Base-by-base conservation (phyloP, 2,797 vertebrate species). In the Craterocephalus amniculus region DNA sequence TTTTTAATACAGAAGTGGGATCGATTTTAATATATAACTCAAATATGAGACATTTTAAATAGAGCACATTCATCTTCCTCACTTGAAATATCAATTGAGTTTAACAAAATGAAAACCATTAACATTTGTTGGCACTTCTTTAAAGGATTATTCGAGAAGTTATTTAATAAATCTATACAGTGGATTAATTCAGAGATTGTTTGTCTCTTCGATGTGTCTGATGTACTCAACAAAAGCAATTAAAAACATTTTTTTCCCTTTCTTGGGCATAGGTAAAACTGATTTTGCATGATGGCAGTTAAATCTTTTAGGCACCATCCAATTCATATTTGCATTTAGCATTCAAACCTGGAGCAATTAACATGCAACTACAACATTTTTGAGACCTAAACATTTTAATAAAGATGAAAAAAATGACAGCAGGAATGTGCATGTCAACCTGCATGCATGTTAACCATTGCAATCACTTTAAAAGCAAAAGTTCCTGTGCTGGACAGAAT, bases 11-110 rank as follows among this genome's bases (percentile, higher is more conserved):
- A 71, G 60, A 80, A 16, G 36, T 57, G 24, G 65, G 36, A 66
- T 32, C 54, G 48, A 63, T 69, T 73, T 83, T 76, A 62, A 78
- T 81, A 78, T 80, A 80, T 75, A 70, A 52, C 61, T 79, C 62
- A 29, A 26, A 48, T n/a, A 12, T 24, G 34, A 49, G 58, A 63
- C 54, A 35, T 66, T 79, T 68, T 75, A 67, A 51, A 54, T 40
- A 26, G 9, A 36, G 62, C 58, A 66, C 52, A 63, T 83, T 71
- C 36, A 58, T 79, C 49, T 66, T 24, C 27, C n/a, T 76, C 43
- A 9, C 26, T 65, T 60, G 49, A 4, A n/a, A 26, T 66, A 70
- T 68, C 58, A 72, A 56, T 31, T 54, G 27, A 40, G 20, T 60
- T 36, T 70, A 77, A 72, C 72, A 59, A 79, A 79, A 60, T 49